These are phyloP conservation scores for Idaea dimidiata DNA, from an alignment of 2,888 invertebrate species.

Conservation along the genomic window DNA sequence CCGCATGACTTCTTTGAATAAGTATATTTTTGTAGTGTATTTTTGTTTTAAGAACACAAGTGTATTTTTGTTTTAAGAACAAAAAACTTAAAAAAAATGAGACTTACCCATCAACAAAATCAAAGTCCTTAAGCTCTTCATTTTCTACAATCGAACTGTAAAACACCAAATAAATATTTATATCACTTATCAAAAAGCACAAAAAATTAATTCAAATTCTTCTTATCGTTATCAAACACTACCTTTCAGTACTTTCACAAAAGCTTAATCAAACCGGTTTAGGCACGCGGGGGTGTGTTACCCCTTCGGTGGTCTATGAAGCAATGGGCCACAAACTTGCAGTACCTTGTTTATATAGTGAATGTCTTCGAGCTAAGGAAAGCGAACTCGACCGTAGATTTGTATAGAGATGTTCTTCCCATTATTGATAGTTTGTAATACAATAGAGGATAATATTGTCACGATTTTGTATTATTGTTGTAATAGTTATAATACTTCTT, in stretches of 20 bases:
- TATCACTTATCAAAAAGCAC: constrained; percentile 32
- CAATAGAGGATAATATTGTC: constrained; percentile 20
- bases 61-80: too few relatives aligned
- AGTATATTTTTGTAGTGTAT: too few relatives aligned
- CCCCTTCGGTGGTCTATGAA: constrained; percentile 62
- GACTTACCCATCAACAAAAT: constrained; percentile 67
- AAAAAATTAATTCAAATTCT: constrained; percentile 19
- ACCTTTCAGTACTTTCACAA: constrained; percentile 74
- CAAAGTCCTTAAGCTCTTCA: constrained; percentile 61
- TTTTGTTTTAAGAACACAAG: too few relatives aligned
- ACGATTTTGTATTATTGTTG: constrained; percentile 30
- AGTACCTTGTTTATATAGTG: constrained; percentile 68
- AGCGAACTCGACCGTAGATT: constrained; percentile 29
- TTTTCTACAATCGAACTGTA: constrained; percentile 72
- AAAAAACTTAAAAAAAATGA: constrained; percentile 4
- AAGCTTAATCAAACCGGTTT: constrained; percentile 44
- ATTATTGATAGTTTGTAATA: constrained; percentile 5
- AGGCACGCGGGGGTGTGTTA: constrained; percentile 48
- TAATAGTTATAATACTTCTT: not conserved
- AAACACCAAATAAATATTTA: constrained; percentile 38
- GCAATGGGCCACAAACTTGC: constrained; percentile 59
- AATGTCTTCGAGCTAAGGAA: constrained; percentile 37
- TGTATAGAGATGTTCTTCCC: constrained; percentile 47
- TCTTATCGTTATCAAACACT: constrained; percentile 34
- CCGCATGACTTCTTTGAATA: too few relatives aligned